These are phyloP conservation scores for Amniataba percoides DNA, from an alignment of 2,797 vertebrate genomes.

Conservation along the genomic window DNA sequence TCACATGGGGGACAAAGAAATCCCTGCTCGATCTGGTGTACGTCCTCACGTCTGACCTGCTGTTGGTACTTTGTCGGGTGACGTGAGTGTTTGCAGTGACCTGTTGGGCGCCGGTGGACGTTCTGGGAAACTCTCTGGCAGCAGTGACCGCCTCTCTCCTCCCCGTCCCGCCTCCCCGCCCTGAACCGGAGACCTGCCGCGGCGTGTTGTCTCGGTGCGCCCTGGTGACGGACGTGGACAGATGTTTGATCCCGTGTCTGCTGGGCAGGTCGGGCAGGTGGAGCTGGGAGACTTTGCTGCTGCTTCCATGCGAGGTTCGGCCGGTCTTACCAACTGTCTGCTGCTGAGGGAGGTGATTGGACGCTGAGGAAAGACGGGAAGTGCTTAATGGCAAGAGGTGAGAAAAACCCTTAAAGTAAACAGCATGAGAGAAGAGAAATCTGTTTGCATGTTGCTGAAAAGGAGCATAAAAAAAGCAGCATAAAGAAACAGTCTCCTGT, in stretches of 20 bases:
- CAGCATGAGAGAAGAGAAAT: background rate
- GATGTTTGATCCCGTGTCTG: constrained; percentile 68
- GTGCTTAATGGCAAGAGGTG: no score
- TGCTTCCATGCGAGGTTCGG: constrained; percentile 17
- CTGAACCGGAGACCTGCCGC: constrained; percentile 7
- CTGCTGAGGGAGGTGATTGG: constrained; percentile 67
- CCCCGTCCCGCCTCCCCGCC: constrained; percentile 63
- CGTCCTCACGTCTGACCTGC: background rate
- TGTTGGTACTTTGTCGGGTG: background rate
- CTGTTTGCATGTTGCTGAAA: background rate
- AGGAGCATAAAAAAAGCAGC: background rate
- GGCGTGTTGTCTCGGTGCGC: background rate
- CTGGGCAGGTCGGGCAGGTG: constrained; percentile 75
- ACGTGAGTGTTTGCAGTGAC: constrained; percentile 7
- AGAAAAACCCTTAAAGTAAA: no score
- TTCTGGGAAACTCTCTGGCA: constrained; percentile 22
- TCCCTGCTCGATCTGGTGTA: constrained; percentile 15
- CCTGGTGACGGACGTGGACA: constrained; percentile 49
- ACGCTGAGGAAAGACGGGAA: constrained; percentile 54
- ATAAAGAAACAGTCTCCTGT: background rate
- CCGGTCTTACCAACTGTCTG: constrained; percentile 56
- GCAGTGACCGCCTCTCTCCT: constrained; percentile 59
- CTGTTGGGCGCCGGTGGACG: background rate
- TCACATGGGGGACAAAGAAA: background rate
- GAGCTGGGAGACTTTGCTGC: constrained; percentile 67